phyloP scores from a whole-genome alignment of 2,888 invertebrate genomes.

The Thysanoteuthis rhombus region DNA sequence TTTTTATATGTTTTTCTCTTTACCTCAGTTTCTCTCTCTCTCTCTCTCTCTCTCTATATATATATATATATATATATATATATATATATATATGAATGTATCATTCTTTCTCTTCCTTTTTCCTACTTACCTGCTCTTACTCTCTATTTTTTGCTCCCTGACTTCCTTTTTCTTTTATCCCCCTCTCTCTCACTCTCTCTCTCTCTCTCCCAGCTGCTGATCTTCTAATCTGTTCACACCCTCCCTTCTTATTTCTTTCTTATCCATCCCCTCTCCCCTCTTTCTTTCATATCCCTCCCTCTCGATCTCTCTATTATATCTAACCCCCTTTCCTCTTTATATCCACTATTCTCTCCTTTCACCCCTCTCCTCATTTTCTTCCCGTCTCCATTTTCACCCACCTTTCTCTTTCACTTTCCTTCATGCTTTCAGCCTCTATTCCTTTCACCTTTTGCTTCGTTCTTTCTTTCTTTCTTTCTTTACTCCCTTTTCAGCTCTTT shows the following conservation, averaged over 20 bases:
- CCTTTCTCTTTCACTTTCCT: not conserved
- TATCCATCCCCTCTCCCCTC: not conserved
- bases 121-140: not conserved
- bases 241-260: not conserved
- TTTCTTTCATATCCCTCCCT: not conserved
- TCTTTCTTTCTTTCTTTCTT: not conserved
- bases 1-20: not conserved
- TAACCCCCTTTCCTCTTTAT: not conserved
- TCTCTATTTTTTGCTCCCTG: not conserved
- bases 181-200: not conserved
- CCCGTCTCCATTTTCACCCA: too few relatives aligned
- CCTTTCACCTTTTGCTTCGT: not conserved
- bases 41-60: not conserved
- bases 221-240: not conserved
- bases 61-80: too few relatives aligned
- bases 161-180: not conserved
- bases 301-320: not conserved
- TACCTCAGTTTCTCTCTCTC: not conserved
- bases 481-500: not conserved
- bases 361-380: not conserved
- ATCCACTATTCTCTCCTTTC: not conserved
- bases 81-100: too few relatives aligned
- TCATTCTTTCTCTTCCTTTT: not conserved
- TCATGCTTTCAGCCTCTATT: not conserved
- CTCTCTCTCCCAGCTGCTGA: not conserved